Evolutionary conservation across 2,113 vertebrate species (phyloP).

Genomic region (Neodontobutis hainanensis): DNA sequence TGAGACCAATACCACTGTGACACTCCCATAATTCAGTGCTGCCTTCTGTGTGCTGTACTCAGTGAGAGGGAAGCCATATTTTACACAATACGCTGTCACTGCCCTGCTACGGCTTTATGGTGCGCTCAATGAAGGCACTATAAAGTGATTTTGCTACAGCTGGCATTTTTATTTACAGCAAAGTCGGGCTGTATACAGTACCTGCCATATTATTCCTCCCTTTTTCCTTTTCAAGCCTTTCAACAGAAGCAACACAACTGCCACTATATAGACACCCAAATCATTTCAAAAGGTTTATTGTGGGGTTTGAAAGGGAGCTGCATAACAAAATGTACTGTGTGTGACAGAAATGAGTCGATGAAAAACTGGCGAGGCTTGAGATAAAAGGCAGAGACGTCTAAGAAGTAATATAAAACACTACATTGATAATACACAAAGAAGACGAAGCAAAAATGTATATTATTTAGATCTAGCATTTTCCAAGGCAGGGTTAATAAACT

Average conservation of each 20-base stretch:
- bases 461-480: too few species aligned
- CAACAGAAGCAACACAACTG: neutral
- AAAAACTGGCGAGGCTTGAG: neutral
- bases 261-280: conserved; percentile 21
- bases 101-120: conserved; percentile 9
- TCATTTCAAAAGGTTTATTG: conserved; percentile 23
- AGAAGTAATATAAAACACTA: too few species aligned
- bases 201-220: neutral
- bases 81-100: conserved; percentile 19
- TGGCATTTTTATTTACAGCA: conserved; percentile 12
- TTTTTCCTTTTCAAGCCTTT: conserved; percentile 4
- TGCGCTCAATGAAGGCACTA: conserved; percentile 8
- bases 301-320: neutral
- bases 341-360: conserved; percentile 9
- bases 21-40: conserved; percentile 35
- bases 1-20: conserved; percentile 47
- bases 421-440: too few species aligned
- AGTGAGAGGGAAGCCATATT: conserved; percentile 17
- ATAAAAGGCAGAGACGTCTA: neutral
- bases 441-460: too few species aligned
- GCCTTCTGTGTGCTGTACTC: conserved; percentile 13
- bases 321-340: neutral
- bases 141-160: conserved; percentile 18
- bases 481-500: too few species aligned
- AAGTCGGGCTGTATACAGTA: conserved; percentile 5